Percentiles rank a stretch among this genome's conserved stretches.
Conservation (phyloP, 2,888 invertebrate genomes). For the Clunio marinus region DNA sequence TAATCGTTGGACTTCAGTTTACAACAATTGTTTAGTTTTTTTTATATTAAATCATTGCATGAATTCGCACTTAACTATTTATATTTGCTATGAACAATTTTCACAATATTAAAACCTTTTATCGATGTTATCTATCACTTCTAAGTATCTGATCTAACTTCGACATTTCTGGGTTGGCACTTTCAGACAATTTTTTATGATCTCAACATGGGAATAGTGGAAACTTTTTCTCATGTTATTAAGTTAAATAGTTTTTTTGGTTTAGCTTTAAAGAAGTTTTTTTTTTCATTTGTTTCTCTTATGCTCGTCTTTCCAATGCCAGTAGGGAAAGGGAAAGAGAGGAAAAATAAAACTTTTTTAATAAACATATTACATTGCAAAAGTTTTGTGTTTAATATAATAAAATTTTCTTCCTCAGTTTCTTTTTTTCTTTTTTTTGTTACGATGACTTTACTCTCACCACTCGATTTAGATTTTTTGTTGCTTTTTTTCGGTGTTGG, state of each 20-base stretch:
- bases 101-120: no score
- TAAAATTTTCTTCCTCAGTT: slow-evolving; percentile 27
- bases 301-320: not conserved
- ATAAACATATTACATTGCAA: slow-evolving; percentile 32
- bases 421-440: not conserved
- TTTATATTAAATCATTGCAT: no score
- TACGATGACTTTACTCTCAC: not conserved
- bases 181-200: slow-evolving; percentile 3
- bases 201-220: not conserved
- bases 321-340: no score
- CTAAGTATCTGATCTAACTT: no score
- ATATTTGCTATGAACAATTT: no score
- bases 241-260: slow-evolving; percentile 25
- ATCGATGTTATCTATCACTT: no score
- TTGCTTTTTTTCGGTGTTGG: not conserved
- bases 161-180: not conserved
- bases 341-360: slow-evolving; percentile 11
- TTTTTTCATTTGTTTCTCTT: not conserved
- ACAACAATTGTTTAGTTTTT: no score
- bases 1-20: no score
- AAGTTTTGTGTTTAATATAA: slow-evolving; percentile 16
- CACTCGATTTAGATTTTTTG: not conserved
- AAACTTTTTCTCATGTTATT: slow-evolving; percentile 22
- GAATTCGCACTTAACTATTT: no score
- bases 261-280: slow-evolving; percentile 17